Evolutionary conservation across 2,113 vertebrate species (phyloP), one percentile per base, ranked within the genome.

Genomic region (Eupsittula cactorum): DNA sequence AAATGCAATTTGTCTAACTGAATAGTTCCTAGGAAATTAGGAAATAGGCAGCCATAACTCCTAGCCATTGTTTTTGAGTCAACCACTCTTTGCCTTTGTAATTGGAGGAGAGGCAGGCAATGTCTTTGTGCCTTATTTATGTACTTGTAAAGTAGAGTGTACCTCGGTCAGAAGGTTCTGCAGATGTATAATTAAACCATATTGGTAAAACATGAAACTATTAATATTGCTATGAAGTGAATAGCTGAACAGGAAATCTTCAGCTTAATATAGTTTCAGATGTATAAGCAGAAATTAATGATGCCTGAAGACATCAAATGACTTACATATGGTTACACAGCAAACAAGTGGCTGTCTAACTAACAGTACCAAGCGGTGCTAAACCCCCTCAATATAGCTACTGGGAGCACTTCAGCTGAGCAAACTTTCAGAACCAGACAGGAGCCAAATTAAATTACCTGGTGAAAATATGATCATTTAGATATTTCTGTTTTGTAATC

Each of bases 211-310:
- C 31, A 73, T 82, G 93, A 88, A 88, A 41, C 42, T 77, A 21
- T 78, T 92, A 86, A 81, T 82, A 70, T 73, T 88, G 50, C 50
- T 86, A 39, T 68, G 64, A 92, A 92, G 42, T 71, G 60, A 90
- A 52, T 8, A 90, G 94, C 21, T 93, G 77, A 86, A 68, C n/a
- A 41, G 47, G 29, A 76, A 82, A 35, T 93, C 41, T 88, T 74
- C 82, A 79, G 62, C 59, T 93, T 92, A 91, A 86, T 67, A 63
- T n/a, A 87, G 77, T 67, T 95, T 71, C 76, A 92, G 78, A 52
- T 64, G 28, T 67, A 60, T 79, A 78, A 84, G 42, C 74, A 91
- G 81, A 75, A 90, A 75, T 60, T 96, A 89, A 91, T 79, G 90
- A 76, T 87, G 77, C 82, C 87, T 90, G 74, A 92, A 90, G 84